Conservation (phyloP, 2,113 vertebrate species). For the Carassius carassius region DNA sequence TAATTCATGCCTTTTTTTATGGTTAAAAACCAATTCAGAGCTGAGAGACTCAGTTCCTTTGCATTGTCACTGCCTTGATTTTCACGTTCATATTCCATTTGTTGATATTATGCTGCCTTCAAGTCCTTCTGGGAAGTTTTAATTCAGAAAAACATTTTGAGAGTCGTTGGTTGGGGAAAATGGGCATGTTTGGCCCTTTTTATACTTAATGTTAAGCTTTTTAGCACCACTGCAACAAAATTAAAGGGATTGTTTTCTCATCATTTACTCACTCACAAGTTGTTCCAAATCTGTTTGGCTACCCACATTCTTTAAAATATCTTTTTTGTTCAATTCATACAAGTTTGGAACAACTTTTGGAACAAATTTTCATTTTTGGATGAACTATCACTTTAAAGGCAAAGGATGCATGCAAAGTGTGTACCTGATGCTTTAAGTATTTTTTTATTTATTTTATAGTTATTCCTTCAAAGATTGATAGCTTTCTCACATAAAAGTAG, state of each 20-base stretch:
- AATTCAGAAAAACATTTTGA: background rate
- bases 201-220: background rate
- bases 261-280: background rate
- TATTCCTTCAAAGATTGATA: background rate
- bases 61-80: background rate
- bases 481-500: background rate
- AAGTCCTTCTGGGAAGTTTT: background rate
- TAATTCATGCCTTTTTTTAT: background rate
- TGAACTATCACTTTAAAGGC: background rate
- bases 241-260: background rate
- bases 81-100: constrained; percentile 26
- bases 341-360: background rate
- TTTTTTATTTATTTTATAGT: background rate
- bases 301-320: background rate
- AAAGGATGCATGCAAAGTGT: background rate
- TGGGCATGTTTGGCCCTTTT: background rate
- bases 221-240: background rate
- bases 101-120: background rate
- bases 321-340: no score
- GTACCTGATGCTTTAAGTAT: background rate
- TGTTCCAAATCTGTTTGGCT: background rate
- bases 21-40: constrained; percentile 17
- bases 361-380: background rate
- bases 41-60: background rate
- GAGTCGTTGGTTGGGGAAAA: background rate